Evolutionary conservation across 2,797 vertebrate species (phyloP).

Genomic region (Cuniculus paca): DNA sequence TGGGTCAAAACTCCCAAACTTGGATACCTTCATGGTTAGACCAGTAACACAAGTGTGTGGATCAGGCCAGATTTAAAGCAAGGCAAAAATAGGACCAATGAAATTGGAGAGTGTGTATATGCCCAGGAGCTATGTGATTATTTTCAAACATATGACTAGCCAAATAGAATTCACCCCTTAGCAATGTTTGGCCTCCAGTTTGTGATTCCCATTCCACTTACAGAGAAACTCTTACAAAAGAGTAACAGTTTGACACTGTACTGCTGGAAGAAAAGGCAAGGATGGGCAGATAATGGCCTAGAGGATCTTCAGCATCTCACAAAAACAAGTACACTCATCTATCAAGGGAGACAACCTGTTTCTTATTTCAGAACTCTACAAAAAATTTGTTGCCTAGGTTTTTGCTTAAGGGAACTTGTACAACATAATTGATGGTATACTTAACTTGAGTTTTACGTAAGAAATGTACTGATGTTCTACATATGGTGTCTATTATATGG

Average conservation of each 20-base stretch:
- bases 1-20: not conserved
- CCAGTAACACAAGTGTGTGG: not conserved
- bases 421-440: conserved; percentile 58
- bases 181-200: not conserved
- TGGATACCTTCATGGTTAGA: not conserved
- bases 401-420: conserved; percentile 43
- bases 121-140: not conserved
- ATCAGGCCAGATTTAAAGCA: not conserved
- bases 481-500: conserved; percentile 76
- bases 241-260: not conserved
- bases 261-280: conserved; percentile 44
- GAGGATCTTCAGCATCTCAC: not conserved
- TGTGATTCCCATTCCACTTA: not conserved
- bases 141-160: conserved; percentile 1
- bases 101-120: not conserved
- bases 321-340: conserved; percentile 36
- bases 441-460: conserved; percentile 65
- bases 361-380: conserved; percentile 57
- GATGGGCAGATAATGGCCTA: not conserved
- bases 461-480: conserved; percentile 58
- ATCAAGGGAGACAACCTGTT: conserved; percentile 57
- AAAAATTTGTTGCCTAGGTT: conserved; percentile 42
- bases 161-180: not conserved
- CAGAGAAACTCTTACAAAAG: conserved; percentile 23
- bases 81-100: not conserved